Conservation (phyloP, 2,113 vertebrate species). For the Dasyprocta punctata region DNA sequence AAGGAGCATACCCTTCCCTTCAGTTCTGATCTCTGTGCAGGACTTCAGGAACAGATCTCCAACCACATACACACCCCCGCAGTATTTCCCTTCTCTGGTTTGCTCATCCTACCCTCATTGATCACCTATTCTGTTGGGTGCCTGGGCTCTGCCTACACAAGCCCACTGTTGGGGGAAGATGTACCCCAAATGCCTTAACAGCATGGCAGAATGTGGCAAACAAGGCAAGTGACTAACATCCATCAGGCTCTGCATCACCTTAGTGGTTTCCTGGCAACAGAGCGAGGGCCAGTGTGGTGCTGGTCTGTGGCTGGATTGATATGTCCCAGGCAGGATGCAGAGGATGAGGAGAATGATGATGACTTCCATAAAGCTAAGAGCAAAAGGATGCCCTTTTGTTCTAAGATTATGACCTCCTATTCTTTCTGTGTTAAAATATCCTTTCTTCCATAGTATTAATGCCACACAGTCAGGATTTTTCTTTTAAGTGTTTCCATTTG, state of each 20-base stretch:
- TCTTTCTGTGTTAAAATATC: not conserved
- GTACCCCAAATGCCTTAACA: not conserved
- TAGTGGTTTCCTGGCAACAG: not conserved
- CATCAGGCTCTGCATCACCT: not conserved
- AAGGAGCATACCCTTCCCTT: not conserved
- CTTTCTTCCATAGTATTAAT: not conserved
- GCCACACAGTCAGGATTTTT: not conserved
- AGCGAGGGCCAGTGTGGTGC: not conserved
- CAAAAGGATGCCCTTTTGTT: not conserved
- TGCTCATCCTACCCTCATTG: not conserved
- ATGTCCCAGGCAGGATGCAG: not conserved
- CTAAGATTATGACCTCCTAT: not conserved
- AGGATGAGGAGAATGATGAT: accelerated
- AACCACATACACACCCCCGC: not conserved
- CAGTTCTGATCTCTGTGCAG: not conserved
- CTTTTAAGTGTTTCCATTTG: not conserved
- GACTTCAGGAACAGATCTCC: not conserved
- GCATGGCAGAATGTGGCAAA: not conserved
- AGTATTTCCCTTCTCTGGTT: not conserved
- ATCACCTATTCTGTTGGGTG: not conserved
- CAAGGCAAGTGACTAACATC: not conserved
- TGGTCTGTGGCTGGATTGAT: not conserved
- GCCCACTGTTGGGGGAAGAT: not conserved
- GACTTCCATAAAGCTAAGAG: not conserved
- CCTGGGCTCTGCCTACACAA: not conserved